Evolutionary conservation across 92 coral and sea anemone genomes (phyloP), one percentile per base, ranked within the genome.

Genomic region (Blastomussa wellsi): DNA sequence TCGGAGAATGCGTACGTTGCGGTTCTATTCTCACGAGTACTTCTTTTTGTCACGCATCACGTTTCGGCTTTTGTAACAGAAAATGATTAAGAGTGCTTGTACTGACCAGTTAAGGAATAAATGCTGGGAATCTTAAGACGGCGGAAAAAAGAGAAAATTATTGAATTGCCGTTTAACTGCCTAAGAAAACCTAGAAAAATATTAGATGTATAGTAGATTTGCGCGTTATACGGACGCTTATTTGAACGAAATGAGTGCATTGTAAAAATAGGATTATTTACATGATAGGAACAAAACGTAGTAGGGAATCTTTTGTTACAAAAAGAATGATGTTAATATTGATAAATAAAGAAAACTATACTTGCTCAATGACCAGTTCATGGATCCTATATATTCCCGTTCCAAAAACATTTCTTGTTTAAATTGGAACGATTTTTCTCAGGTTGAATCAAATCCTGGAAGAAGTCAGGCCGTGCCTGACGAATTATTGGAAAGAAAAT

Each of bases 191-290:
- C 80, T 76, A 32, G 19, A 41, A 41, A 8, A 14, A 28, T 64
- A 16, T 41, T 14, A 41, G 22, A 13, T 75, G 38, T n/a, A 42
- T 48, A 26, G 79, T 31, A 60, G 83, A 42, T 79, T 39, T 65
- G 11, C 74, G 74, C 74, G 74, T 42, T 73, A 79, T 44, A 79
- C 41, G 65, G 74, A 65, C 73, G 83, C 51, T 3, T 41, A 65
- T 79, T 79, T 65, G 41, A 47, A 65, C 74, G 35, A 79, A 62
- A 66, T 79, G 29, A 79, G 65, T 29, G 42, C 83, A 78, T 38
- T 78, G 71, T 33, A 57, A 77, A n/a, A 35, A 52, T 53, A 75
- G 11, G 16, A 75, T 42, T 52, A 52, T 77, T 77, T 77, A 52
- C 81, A 17, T 55, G 41, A 5, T 53, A 10, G 39, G 47, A 77